Base-by-base conservation (phyloP, 2,888 invertebrate species). In the Marronus borbonicus region DNA sequence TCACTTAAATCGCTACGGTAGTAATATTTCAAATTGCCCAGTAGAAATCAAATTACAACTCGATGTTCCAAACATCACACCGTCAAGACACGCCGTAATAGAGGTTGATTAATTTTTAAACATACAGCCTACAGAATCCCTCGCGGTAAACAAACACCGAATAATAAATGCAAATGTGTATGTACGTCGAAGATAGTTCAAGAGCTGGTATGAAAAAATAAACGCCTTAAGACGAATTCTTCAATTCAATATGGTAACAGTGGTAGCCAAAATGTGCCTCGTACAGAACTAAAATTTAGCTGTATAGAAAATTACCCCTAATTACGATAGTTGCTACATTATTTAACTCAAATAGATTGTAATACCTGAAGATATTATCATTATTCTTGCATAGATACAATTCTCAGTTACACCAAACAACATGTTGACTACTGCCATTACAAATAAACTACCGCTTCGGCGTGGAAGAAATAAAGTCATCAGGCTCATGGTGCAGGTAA, bases 391-490 rank as follows among this genome's bases (percentile, higher is more conserved):
- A 3, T 58, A 20, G 20, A 20, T 8, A 17, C 62, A 62, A 4
- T 12, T 10, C 14, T 8, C 10, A 24, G 10, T 3, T 2, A 24
- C 62, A 62, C 5, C 3, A 28, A 62, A 20, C 49, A 68, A 68
- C 68, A 50, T 68, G 36, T 75, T 64, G 62, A 62, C 20, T 62
- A 75, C 62, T 24, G 49, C 62, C 49, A 68, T 60, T 68, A 60
- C 68, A 68, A 62, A 76, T 24, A 28, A 72, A 69, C 72, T 62
- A 55, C 72, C 39, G 28, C 17, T 20, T 20, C n/a, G 17, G 5
- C 14, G 68, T 76, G 10, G 68, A 55, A 55, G 78, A 60, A 72
- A 78, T 78, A 68, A 75, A 78, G 78, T 78, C 78, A 76, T 78
- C 78, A 78, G 62, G 50, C 50, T 60, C 69, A 62, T 58, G 69